Conservation (phyloP, 2,797 vertebrate genomes). For the Poecile montanus region DNA sequence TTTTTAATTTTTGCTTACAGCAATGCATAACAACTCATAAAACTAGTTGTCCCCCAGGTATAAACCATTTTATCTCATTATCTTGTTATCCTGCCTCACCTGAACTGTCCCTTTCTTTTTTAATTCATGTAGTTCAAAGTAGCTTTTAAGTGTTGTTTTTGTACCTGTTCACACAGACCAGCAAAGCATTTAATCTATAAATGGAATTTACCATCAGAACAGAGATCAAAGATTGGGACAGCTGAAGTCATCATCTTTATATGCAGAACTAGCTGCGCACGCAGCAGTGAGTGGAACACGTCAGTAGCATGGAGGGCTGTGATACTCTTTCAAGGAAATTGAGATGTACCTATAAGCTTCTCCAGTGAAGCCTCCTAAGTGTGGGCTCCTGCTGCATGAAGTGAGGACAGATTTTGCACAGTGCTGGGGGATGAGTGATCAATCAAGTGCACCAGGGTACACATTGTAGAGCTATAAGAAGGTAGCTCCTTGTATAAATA, state of each 20-base stretch:
- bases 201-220: not conserved
- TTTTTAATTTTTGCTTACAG: not conserved
- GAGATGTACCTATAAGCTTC: not conserved
- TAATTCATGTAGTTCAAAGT: not conserved
- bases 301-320: not conserved
- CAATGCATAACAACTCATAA: not conserved
- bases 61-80: not conserved
- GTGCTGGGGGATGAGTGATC: not conserved
- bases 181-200: not conserved
- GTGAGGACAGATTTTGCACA: not conserved
- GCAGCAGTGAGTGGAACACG: fast-evolving
- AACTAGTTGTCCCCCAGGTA: not conserved
- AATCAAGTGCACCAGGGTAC: not conserved
- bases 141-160: not conserved
- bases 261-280: fast-evolving
- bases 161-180: not conserved
- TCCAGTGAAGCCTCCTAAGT: not conserved
- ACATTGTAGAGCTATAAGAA: not conserved
- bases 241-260: not conserved
- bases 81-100: not conserved
- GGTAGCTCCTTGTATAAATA: not conserved
- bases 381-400: not conserved
- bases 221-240: not conserved
- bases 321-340: not conserved
- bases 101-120: not conserved